Percentiles rank a stretch among this genome's conserved stretches.
phyloP scores from a whole-genome alignment of 2,797 vertebrate genomes.

The Xiphophorus birchmanni region DNA sequence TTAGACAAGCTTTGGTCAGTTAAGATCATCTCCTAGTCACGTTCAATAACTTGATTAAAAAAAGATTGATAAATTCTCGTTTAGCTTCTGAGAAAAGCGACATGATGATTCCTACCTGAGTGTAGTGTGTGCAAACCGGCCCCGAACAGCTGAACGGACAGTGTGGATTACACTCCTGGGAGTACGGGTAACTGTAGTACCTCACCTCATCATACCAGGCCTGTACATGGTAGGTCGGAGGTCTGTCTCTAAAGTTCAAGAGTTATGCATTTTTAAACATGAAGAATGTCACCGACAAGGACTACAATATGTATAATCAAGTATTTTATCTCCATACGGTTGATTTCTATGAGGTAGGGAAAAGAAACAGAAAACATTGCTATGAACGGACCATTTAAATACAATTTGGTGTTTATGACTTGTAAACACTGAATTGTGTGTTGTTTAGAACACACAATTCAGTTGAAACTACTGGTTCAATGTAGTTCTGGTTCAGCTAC shows the following conservation, averaged over 20 bases:
- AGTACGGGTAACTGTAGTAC: conserved; percentile 92
- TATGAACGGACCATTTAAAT: neutral
- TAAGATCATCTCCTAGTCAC: neutral
- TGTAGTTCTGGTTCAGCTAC: conserved; percentile 77
- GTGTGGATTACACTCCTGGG: conserved; percentile 94
- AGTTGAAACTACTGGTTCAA: too few species aligned
- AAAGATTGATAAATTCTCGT: neutral
- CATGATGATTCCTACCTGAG: conserved; percentile 84
- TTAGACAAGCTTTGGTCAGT: neutral
- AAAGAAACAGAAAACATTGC: neutral
- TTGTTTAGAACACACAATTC: too few species aligned
- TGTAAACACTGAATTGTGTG: too few species aligned
- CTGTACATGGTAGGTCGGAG: conserved; percentile 95
- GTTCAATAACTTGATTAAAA: neutral
- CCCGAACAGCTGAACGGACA: conserved; percentile 95
- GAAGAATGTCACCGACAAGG: neutral
- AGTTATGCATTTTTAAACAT: neutral
- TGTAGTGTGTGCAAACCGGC: conserved; percentile 97
- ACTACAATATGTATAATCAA: neutral
- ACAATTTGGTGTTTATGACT: neutral
- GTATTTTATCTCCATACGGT: neutral
- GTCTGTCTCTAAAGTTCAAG: conserved; percentile 86
- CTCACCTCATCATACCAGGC: conserved; percentile 98
- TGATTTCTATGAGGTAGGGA: neutral
- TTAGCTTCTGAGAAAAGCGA: neutral